phyloP scores from a whole-genome alignment of 2,888 invertebrate genomes.

The Caenorhabditis sp. region DNA sequence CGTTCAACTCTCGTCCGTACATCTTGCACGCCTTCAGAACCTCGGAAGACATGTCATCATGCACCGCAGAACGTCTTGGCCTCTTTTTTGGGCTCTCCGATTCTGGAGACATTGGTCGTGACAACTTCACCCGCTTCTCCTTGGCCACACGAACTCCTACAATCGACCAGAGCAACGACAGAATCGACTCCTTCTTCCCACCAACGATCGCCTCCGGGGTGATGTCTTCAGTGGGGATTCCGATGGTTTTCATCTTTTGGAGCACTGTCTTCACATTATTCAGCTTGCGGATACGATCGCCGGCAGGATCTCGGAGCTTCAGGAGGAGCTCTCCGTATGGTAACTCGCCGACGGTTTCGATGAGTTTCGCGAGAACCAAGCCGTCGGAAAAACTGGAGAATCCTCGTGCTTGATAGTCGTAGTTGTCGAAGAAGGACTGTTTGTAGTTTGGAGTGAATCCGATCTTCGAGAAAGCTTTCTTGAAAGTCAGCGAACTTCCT shows the following conservation, averaged over 20 bases:
- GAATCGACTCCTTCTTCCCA: slow-evolving; percentile 63
- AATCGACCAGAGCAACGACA: slow-evolving; percentile 65
- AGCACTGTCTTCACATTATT: slow-evolving; percentile 69
- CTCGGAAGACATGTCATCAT: slow-evolving; percentile 52
- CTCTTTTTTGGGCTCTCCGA: not conserved
- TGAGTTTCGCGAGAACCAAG: slow-evolving; percentile 66
- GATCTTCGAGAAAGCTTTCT: slow-evolving; percentile 59
- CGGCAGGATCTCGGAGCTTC: slow-evolving; percentile 65
- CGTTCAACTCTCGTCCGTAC: slow-evolving; percentile 28
- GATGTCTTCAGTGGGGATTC: slow-evolving; percentile 44
- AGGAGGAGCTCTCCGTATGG: slow-evolving; percentile 33
- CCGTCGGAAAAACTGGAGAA: slow-evolving; percentile 67
- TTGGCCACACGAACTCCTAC: slow-evolving; percentile 66
- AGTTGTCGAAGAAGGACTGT: slow-evolving; percentile 69
- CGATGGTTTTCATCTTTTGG: slow-evolving; percentile 30
- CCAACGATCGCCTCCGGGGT: slow-evolving; percentile 60
- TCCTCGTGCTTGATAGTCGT: slow-evolving; percentile 65
- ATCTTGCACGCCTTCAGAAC: slow-evolving; percentile 30
- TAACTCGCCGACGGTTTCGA: slow-evolving; percentile 58
- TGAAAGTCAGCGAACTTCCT: slow-evolving; percentile 53
- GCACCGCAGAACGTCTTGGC: slow-evolving; percentile 29
- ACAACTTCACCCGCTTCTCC: slow-evolving; percentile 9
- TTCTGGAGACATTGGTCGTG: not conserved
- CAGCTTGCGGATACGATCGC: slow-evolving; percentile 71
- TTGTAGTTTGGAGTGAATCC: slow-evolving; percentile 61